These are phyloP conservation scores for Notolabrus celidotus DNA, from an alignment of 2,797 vertebrate species.

Conservation along the genomic window DNA sequence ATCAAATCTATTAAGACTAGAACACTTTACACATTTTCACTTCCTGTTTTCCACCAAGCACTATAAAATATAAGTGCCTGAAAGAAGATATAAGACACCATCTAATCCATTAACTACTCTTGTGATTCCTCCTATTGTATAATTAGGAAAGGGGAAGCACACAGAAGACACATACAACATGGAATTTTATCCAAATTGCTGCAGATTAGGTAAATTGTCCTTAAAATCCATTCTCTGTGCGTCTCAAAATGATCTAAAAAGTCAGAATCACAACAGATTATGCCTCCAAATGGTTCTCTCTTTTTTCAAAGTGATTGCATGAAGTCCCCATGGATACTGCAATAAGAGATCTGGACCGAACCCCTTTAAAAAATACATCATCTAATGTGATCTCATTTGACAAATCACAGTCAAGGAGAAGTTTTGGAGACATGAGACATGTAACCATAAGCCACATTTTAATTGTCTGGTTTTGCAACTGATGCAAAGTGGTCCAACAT, in stretches of 20 bases:
- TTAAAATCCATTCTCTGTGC: slow-evolving; percentile 37
- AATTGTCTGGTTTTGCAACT: slow-evolving; percentile 58
- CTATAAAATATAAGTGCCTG: slow-evolving; percentile 41
- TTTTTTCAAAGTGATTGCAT: slow-evolving; percentile 44
- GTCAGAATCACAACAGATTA: slow-evolving; percentile 28
- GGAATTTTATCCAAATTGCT: slow-evolving; percentile 55
- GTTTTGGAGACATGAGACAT: slow-evolving; percentile 48
- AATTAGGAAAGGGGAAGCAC: slow-evolving; percentile 40
- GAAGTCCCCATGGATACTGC: slow-evolving; percentile 51
- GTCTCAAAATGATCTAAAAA: slow-evolving; percentile 29
- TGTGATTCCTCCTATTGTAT: slow-evolving; percentile 13
- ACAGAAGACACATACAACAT: slow-evolving; percentile 14
- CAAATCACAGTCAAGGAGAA: slow-evolving; percentile 57
- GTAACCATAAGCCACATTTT: slow-evolving; percentile 60
- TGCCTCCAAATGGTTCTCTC: slow-evolving; percentile 16
- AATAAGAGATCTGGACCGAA: slow-evolving; percentile 50
- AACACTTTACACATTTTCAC: slow-evolving; percentile 8
- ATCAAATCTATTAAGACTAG: slow-evolving; percentile 3
- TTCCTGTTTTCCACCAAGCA: slow-evolving; percentile 10
- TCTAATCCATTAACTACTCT: slow-evolving; percentile 52
- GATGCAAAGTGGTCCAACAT: slow-evolving; percentile 14
- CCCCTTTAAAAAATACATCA: slow-evolving; percentile 57
- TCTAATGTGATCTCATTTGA: slow-evolving; percentile 53
- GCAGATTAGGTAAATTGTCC: slow-evolving; percentile 43
- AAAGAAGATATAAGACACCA: slow-evolving; percentile 57